phyloP scores from a whole-genome alignment of 1,140 invertebrate species.

The Eupristina koningsbergeri region DNA sequence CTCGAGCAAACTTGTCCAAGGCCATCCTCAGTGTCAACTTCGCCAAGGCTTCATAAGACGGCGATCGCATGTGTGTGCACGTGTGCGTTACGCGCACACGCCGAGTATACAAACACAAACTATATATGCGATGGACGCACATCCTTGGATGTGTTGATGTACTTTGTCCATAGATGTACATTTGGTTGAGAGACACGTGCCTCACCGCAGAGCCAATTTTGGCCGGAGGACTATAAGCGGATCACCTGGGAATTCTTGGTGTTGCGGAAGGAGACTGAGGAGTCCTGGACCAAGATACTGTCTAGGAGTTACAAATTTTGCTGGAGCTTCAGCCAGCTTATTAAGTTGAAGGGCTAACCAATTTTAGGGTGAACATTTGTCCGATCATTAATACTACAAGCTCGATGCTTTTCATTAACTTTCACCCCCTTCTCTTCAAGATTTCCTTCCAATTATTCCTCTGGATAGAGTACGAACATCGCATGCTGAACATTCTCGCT shows the following conservation, averaged over 20 bases:
- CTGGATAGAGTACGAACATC: not conserved
- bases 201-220: not conserved
- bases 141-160: no score
- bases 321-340: slow-evolving; percentile 61
- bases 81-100: slow-evolving; percentile 2
- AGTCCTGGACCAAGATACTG: not conserved
- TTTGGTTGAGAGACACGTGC: slow-evolving; percentile 16
- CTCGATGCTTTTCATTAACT: not conserved
- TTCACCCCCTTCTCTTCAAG: not conserved
- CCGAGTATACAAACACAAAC: not conserved
- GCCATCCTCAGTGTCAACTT: slow-evolving; percentile 53
- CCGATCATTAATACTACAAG: not conserved
- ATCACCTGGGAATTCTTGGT: slow-evolving; percentile 59
- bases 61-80: slow-evolving; percentile 47
- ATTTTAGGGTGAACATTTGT: not conserved
- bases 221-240: slow-evolving; percentile 55
- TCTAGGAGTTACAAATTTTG: slow-evolving; percentile 62
- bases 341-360: slow-evolving; percentile 56
- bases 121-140: not conserved
- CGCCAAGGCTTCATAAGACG: slow-evolving; percentile 52
- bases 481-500: not conserved
- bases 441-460: slow-evolving; percentile 42
- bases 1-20: slow-evolving; percentile 61
- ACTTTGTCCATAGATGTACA: not conserved
- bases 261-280: not conserved